Evolutionary conservation across 2,888 invertebrate genomes (phyloP).

Genomic region (Lasioglossum zephyrum): DNA sequence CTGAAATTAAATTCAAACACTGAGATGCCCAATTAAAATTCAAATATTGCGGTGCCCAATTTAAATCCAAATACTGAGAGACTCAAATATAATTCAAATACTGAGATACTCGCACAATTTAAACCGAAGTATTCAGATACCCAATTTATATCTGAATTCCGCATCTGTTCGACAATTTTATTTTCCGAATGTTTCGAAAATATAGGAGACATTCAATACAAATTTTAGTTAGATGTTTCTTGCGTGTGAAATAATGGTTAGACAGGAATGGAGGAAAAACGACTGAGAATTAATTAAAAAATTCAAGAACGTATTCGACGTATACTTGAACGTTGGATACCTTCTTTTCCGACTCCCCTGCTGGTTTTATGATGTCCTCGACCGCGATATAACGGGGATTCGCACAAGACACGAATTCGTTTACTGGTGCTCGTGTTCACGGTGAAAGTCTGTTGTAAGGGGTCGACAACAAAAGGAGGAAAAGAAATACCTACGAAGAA

Average conservation of each 20-base stretch:
- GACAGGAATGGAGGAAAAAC: background rate
- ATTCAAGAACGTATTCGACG: background rate
- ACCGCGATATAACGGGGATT: constrained; percentile 30
- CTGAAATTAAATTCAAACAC: too few relatives aligned
- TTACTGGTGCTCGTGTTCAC: constrained; percentile 15
- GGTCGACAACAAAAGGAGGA: constrained; percentile 15
- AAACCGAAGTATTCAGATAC: too few relatives aligned
- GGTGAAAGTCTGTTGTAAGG: constrained; percentile 32
- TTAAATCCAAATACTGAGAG: background rate
- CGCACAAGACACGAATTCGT: constrained; percentile 24
- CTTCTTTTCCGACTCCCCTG: constrained; percentile 4
- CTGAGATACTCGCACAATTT: background rate
- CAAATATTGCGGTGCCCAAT: background rate
- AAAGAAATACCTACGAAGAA: background rate
- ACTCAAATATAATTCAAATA: background rate
- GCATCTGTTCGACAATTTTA: background rate
- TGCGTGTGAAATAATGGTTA: background rate
- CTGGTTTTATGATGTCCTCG: constrained; percentile 27
- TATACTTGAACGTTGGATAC: background rate
- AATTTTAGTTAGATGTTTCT: background rate
- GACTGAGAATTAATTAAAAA: background rate
- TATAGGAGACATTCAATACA: background rate
- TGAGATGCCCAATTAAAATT: too few relatives aligned
- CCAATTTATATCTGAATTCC: background rate
- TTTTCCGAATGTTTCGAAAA: background rate